Percentiles rank a stretch among this genome's conserved stretches.
These are phyloP conservation scores for Amphipyra berbera DNA, from an alignment of 2,888 invertebrate species.

Conservation along the genomic window DNA sequence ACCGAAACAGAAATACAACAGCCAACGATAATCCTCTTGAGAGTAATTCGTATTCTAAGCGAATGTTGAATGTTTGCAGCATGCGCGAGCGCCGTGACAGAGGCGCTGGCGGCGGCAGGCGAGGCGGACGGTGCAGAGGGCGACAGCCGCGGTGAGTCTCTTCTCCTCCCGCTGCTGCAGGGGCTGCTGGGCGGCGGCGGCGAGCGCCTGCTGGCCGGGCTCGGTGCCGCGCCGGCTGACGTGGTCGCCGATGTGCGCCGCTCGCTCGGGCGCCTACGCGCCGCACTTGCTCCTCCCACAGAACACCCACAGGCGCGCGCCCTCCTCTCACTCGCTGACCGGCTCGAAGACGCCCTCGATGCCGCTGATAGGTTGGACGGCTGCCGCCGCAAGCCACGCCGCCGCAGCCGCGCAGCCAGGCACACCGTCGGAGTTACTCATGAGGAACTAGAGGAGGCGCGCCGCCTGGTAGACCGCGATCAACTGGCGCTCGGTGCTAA, in stretches of 20 bases:
- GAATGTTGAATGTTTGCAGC: constrained; percentile 66
- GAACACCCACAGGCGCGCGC: constrained; percentile 89
- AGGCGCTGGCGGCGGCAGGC: constrained; percentile 81
- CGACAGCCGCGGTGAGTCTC: constrained; percentile 93
- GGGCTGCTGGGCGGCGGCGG: constrained; percentile 90
- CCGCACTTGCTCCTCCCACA: constrained; percentile 91
- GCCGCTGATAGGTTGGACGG: constrained; percentile 81
- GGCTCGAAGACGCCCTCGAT: constrained; percentile 91
- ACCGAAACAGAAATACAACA: background rate
- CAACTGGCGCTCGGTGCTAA: constrained; percentile 69
- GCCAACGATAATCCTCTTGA: background rate
- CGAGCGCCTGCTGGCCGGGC: constrained; percentile 80
- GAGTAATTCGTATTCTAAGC: background rate
- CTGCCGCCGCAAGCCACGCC: constrained; percentile 83
- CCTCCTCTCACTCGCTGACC: constrained; percentile 92
- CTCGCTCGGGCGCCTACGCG: constrained; percentile 93
- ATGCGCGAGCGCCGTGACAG: constrained; percentile 85
- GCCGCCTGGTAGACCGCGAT: constrained; percentile 92
- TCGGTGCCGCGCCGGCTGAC: constrained; percentile 89
- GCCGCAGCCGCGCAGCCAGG: constrained; percentile 91
- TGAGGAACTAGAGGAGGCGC: constrained; percentile 94
- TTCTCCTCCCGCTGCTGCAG: constrained; percentile 92
- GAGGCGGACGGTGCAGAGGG: constrained; percentile 62
- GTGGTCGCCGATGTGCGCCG: constrained; percentile 94
- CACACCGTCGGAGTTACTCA: constrained; percentile 96